These are phyloP conservation scores for Gadopsis marmoratus DNA, from an alignment of 2,797 vertebrate genomes.

Conservation along the genomic window DNA sequence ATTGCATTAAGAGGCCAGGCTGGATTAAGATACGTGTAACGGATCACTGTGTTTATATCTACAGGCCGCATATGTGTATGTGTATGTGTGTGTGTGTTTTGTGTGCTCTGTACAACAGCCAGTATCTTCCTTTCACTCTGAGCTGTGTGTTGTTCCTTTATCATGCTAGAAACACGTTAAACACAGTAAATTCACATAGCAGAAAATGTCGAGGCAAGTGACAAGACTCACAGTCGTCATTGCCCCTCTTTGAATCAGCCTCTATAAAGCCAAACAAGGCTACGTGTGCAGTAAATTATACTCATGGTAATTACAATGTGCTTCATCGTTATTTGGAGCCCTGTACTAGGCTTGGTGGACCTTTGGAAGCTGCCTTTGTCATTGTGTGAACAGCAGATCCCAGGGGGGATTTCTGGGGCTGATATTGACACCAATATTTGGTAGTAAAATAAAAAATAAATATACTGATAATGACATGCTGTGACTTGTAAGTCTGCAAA, in stretches of 20 bases:
- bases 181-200: conserved; percentile 53
- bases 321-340: conserved; percentile 57
- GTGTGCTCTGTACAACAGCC: conserved; percentile 69
- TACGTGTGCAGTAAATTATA: conserved; percentile 63
- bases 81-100: conserved; percentile 22
- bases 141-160: conserved; percentile 47
- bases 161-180: conserved; percentile 60
- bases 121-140: conserved; percentile 16
- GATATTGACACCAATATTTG: conserved; percentile 17
- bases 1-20: conserved; percentile 62
- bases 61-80: conserved; percentile 57
- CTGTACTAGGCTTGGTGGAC: conserved; percentile 53
- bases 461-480: conserved; percentile 17
- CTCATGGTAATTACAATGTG: conserved; percentile 82
- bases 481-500: conserved; percentile 16
- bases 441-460: conserved; percentile 22
- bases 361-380: conserved; percentile 74
- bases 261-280: conserved; percentile 64
- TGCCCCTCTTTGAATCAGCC: conserved; percentile 49
- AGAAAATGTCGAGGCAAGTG: conserved; percentile 41
- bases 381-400: conserved; percentile 30
- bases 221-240: conserved; percentile 25
- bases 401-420: conserved; percentile 13
- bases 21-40: conserved; percentile 53
- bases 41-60: conserved; percentile 61